phyloP scores from a whole-genome alignment of 2,797 vertebrate genomes.

The Podarcis lilfordi region DNA sequence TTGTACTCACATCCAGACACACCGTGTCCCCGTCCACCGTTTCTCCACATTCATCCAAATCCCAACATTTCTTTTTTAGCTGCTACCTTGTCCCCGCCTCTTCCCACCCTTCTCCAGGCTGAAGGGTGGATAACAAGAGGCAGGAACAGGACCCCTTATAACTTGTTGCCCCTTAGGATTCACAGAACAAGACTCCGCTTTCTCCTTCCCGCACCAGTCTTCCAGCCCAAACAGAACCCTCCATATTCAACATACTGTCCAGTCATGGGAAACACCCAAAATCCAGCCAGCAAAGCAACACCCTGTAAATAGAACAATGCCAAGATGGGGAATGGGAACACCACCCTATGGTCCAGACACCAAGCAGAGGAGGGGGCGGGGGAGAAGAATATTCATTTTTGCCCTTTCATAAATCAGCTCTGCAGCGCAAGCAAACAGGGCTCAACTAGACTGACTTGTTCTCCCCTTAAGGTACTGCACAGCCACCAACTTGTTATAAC shows the following conservation, averaged over 20 bases:
- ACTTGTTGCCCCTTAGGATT: neutral
- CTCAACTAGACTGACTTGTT: no score
- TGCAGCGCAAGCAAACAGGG: neutral
- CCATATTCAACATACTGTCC: neutral
- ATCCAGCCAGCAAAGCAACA: no score
- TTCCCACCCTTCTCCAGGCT: neutral
- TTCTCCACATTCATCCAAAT: neutral
- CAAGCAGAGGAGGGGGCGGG: neutral
- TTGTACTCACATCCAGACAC: no score
- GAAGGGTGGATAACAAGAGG: neutral
- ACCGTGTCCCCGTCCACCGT: neutral
- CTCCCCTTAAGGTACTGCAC: no score
- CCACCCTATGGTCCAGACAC: slow-evolving; percentile 1
- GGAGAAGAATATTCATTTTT: neutral
- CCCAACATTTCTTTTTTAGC: neutral
- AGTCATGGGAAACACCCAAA: neutral
- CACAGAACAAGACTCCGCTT: slow-evolving; percentile 12
- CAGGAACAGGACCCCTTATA: neutral
- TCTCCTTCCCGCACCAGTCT: neutral
- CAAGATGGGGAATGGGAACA: no score
- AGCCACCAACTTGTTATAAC: no score
- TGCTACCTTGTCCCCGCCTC: neutral
- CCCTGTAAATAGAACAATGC: neutral
- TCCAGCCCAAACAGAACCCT: neutral
- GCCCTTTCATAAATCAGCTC: neutral